These are phyloP conservation scores for Borostomias antarcticus DNA, from an alignment of 2,797 vertebrate genomes.

Conservation along the genomic window DNA sequence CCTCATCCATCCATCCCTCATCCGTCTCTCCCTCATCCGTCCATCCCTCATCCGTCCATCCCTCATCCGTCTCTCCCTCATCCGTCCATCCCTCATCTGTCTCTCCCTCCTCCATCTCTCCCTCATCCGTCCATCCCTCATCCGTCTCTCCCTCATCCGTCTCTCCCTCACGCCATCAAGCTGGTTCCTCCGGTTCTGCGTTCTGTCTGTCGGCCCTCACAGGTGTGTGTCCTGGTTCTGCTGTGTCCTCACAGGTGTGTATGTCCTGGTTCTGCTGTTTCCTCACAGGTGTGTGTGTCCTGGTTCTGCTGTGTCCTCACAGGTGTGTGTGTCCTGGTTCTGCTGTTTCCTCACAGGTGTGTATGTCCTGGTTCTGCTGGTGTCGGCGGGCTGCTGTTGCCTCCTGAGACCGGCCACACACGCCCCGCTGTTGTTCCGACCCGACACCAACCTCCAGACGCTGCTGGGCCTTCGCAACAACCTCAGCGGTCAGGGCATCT, in stretches of 20 bases:
- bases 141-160: no score
- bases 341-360: no score
- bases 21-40: slow-evolving; percentile 32
- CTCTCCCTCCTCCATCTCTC: background rate
- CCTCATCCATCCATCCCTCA: background rate
- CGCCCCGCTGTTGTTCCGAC: slow-evolving; percentile 91
- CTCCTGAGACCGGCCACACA: slow-evolving; percentile 91
- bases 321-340: slow-evolving; percentile 91
- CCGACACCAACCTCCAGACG: slow-evolving; percentile 94
- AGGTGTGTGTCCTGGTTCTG: background rate
- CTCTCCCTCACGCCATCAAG: background rate
- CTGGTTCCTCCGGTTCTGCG: background rate
- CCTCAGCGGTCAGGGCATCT: slow-evolving; percentile 95
- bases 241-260: slow-evolving; percentile 81
- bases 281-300: background rate
- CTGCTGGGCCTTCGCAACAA: slow-evolving; percentile 95
- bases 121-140: background rate
- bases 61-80: no score
- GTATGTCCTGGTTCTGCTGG: slow-evolving; percentile 78
- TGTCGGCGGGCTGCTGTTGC: slow-evolving; percentile 89
- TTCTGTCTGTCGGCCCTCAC: background rate
- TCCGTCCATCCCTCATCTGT: no score
- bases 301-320: slow-evolving; percentile 24
- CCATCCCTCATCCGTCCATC: slow-evolving; percentile 15
- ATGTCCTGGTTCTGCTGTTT: slow-evolving; percentile 83